Conservation (phyloP, 2,888 invertebrate genomes). For the Ornithoptera priamus region DNA sequence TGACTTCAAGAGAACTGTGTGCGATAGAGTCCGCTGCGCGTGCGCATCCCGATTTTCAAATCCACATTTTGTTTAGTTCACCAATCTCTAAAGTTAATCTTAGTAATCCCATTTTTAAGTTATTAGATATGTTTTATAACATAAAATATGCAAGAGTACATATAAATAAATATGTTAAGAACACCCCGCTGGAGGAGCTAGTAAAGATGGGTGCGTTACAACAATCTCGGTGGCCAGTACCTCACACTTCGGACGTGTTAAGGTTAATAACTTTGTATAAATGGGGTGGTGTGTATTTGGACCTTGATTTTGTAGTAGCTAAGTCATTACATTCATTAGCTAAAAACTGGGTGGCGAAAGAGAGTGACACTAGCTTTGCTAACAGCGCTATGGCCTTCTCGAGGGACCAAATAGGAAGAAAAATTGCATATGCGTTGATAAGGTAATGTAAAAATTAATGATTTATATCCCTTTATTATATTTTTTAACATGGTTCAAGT, state of each 20-base stretch:
- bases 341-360: constrained; percentile 82
- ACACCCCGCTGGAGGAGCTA: constrained; percentile 80
- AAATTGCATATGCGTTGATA: constrained; percentile 40
- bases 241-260: constrained; percentile 83
- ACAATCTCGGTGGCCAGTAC: constrained; percentile 76
- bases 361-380: constrained; percentile 80
- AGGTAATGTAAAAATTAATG: constrained; percentile 34
- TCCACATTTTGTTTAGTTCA: constrained; percentile 79
- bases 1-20: constrained; percentile 83
- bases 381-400: constrained; percentile 84
- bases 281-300: constrained; percentile 88
- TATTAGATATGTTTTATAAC: constrained; percentile 69
- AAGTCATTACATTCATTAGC: constrained; percentile 77
- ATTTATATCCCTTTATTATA: too few relatives aligned
- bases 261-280: constrained; percentile 85
- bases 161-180: constrained; percentile 71
- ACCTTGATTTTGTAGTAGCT: constrained; percentile 85
- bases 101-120: constrained; percentile 42
- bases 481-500: too few relatives aligned
- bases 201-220: constrained; percentile 69
- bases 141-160: constrained; percentile 73
- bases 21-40: constrained; percentile 84
- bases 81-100: constrained; percentile 46
- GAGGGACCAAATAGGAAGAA: constrained; percentile 44
- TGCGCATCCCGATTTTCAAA: constrained; percentile 78